Percentiles rank a stretch among this genome's conserved stretches.
Evolutionary conservation across 2,888 invertebrate genomes (phyloP).

Genomic region (Cryptops parisi): DNA sequence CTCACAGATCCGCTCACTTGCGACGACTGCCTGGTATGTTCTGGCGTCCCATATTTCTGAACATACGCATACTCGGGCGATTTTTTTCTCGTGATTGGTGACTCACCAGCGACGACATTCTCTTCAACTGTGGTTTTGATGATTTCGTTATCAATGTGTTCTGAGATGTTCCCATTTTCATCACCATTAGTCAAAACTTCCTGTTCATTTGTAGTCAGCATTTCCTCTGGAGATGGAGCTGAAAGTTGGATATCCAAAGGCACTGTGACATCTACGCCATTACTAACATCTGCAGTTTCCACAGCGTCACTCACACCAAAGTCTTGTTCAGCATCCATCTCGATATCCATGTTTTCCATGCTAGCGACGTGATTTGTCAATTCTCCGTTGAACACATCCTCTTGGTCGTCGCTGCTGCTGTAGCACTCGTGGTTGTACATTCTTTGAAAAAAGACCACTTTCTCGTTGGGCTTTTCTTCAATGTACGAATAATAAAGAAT

Average conservation of each 20-base stretch:
- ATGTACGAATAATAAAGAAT: slow-evolving; percentile 9
- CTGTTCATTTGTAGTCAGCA: background rate
- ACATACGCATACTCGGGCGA: slow-evolving; percentile 7
- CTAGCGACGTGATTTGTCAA: background rate
- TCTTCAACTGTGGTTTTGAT: background rate
- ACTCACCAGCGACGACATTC: background rate
- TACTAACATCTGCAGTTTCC: background rate
- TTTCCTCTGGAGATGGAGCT: background rate
- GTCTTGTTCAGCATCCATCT: background rate
- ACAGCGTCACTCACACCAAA: background rate
- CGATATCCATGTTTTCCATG: slow-evolving; percentile 11
- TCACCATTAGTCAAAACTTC: background rate
- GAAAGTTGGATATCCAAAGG: background rate
- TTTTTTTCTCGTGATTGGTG: background rate
- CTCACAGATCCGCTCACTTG: background rate
- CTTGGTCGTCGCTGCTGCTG: slow-evolving; percentile 4
- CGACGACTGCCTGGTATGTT: background rate
- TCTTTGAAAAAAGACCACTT: slow-evolving; percentile 5
- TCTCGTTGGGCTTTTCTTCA: slow-evolving; percentile 7
- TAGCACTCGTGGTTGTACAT: background rate
- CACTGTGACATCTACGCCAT: background rate
- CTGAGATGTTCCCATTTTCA: background rate
- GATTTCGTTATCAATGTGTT: background rate
- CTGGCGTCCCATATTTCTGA: slow-evolving; percentile 1
- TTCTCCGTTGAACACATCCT: background rate